phyloP scores from a whole-genome alignment of 2,113 vertebrate genomes.

The Engraulis encrasicolus region DNA sequence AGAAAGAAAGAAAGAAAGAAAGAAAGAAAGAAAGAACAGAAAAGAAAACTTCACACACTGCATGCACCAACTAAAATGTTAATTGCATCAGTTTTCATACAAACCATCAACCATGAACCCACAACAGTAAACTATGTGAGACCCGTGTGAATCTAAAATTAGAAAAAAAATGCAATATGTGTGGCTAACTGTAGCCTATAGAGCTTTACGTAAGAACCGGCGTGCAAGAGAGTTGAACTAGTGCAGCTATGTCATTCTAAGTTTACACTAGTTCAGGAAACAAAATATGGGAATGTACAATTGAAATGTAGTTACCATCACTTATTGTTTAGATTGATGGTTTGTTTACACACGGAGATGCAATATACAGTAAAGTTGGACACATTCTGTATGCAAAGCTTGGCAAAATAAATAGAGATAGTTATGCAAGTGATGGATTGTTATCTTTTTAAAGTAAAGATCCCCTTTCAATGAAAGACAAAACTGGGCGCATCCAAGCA shows the following conservation, averaged over 20 bases:
- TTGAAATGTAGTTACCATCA: not conserved
- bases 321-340: not conserved
- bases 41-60: not conserved
- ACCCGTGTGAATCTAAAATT: not conserved
- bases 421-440: not conserved
- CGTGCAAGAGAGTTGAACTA: not conserved
- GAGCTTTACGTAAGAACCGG: not conserved
- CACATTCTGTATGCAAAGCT: not conserved
- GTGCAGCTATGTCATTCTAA: not conserved
- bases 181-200: not conserved
- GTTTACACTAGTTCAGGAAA: not conserved
- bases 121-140: not conserved
- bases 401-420: not conserved
- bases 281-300: not conserved
- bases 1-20: not conserved
- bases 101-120: conserved; percentile 13
- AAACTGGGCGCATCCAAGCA: conserved; percentile 9
- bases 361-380: conserved; percentile 5
- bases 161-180: not conserved
- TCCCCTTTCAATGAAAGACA: conserved; percentile 12
- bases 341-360: not conserved
- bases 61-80: not conserved
- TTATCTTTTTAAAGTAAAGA: not conserved
- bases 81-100: not conserved
- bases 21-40: not conserved